Conservation (phyloP, 2,797 vertebrate genomes). For the Phoebastria nigripes region DNA sequence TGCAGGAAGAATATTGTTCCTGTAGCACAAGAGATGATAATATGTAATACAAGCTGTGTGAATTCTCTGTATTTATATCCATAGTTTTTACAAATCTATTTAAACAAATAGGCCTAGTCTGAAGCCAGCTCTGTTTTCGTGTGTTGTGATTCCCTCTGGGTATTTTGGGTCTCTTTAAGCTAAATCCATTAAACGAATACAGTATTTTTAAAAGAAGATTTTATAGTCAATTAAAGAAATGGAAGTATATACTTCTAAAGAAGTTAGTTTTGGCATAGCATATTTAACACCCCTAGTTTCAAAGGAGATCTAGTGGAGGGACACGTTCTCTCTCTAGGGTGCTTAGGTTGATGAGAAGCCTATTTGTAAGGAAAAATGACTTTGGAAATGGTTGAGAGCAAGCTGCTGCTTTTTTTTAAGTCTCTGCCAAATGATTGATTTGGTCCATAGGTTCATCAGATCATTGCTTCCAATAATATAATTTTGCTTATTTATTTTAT, state of each 20-base stretch:
- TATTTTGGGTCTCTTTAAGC: neutral
- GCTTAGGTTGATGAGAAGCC: constrained; percentile 56
- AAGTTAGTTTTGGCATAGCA: neutral
- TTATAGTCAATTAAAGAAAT: neutral
- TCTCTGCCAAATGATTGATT: constrained; percentile 65
- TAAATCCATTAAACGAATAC: fast-evolving
- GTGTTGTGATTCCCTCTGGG: neutral
- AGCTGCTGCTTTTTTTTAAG: neutral
- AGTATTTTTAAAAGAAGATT: neutral
- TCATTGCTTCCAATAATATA: constrained; percentile 70
- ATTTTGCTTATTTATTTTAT: constrained; percentile 72
- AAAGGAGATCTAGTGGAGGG: neutral
- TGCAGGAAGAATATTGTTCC: neutral
- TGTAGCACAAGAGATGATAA: neutral
- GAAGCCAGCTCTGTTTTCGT: neutral
- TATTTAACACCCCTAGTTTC: neutral
- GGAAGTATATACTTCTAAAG: neutral
- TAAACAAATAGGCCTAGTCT: neutral
- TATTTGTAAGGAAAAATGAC: constrained; percentile 72
- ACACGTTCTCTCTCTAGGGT: neutral
- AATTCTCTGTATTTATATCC: neutral
- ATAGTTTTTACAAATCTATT: neutral
- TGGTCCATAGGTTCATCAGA: constrained; percentile 56
- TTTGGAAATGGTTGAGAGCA: constrained; percentile 52
- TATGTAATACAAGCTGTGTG: fast-evolving